Base-by-base conservation (phyloP, 2,797 vertebrate species). In the Galaxias olidus region DNA sequence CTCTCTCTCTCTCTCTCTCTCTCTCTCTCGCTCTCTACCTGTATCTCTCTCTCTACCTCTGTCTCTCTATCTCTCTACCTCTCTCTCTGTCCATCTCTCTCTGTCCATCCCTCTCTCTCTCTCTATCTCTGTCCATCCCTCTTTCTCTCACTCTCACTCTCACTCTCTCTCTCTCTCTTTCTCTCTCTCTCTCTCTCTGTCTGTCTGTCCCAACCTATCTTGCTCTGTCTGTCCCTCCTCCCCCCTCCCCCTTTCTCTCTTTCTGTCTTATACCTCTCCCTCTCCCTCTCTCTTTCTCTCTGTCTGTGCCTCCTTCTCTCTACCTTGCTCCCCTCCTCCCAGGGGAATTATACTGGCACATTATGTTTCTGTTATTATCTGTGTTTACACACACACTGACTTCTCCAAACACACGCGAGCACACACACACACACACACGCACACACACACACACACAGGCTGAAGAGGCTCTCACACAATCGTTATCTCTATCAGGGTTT, bases 361-460 rank as follows among this genome's bases (percentile, higher is more conserved):
- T 86, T 77, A 56, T 83, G 83, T 84, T 78, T 85, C 61, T 18
- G 73, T 84, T 77, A 80, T 87, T 79, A 54, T 65, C 75, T 75
- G 83, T 77, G 30, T 30, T 30, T 59, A 80, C 65, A 61, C 75
- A 57, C 51, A 57, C 52, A 73, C 52, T 43, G 20, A 44, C 52
- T 15, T 17, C 66, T 58, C 40, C 59, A 52, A 48, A 56, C 41
- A 50, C 54, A 65, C 14, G 9, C 51, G 57, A 56, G 65, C 12
- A 46, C 8, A 12, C 20, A 17, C 17, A 17, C 19, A 10, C 53
- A 9, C 11, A 30, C 20, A 47, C 10, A 47, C 6, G 12, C 46
- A 47, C 46, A 47, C 46, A 47, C 46, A 47, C 46, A 47, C 6
- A 11, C 46, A 47, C 46, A 47, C 46, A 12, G 14, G 46, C 46